Conservation (phyloP, 2,888 invertebrate genomes). For the Catotricha subobsoleta region DNA sequence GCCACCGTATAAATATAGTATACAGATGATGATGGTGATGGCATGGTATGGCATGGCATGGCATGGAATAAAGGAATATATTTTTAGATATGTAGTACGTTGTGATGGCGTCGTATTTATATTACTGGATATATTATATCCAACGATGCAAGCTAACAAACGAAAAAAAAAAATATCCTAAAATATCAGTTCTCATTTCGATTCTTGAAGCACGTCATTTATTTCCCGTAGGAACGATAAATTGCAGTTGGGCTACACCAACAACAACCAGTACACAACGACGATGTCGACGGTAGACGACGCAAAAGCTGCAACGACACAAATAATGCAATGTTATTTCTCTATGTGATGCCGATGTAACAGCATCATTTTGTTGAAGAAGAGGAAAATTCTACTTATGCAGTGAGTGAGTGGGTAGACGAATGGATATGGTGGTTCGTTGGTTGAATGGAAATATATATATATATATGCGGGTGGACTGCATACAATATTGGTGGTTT, state of each 20-base stretch:
- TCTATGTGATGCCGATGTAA: conserved; percentile 6
- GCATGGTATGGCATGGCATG: too few relatives aligned
- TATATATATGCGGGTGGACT: too few relatives aligned
- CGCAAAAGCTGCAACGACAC: conserved; percentile 3
- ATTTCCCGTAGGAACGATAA: conserved; percentile 11
- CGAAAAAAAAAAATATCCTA: conserved; percentile 7
- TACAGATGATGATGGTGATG: too few relatives aligned
- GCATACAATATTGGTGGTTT: not conserved
- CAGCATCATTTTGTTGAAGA: not conserved
- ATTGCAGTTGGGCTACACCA: conserved; percentile 10
- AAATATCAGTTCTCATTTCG: conserved; percentile 10
- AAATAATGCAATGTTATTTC: conserved; percentile 1
- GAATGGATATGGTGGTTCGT: not conserved
- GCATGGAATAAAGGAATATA: too few relatives aligned
- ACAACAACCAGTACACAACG: conserved; percentile 1
- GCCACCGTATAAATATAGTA: too few relatives aligned
- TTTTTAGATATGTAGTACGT: too few relatives aligned
- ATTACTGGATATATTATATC: too few relatives aligned
- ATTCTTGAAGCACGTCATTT: conserved; percentile 11
- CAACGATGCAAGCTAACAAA: too few relatives aligned
- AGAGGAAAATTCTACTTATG: not conserved
- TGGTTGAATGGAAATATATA: not conserved
- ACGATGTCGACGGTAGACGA: too few relatives aligned
- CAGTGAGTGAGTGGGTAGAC: not conserved
- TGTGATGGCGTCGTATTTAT: too few relatives aligned